Evolutionary conservation across 1,140 invertebrate genomes (phyloP).

Genomic region (Lucilia cuprina): DNA sequence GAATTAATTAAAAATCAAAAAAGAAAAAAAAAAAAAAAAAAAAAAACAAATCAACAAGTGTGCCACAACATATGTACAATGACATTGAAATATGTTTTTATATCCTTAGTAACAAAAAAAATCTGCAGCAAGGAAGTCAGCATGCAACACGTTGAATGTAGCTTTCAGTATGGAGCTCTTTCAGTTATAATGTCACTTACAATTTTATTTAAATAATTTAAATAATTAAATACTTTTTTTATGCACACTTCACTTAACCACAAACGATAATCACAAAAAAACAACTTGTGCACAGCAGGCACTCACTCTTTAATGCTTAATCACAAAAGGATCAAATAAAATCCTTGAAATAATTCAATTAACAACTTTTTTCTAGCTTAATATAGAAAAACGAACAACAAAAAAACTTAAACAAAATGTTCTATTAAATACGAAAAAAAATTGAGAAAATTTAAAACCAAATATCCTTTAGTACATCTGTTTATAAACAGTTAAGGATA

Average conservation of each 20-base stretch:
- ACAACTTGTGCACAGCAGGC: conserved; percentile 25
- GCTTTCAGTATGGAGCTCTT: background rate
- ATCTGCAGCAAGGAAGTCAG: background rate
- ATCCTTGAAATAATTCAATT: background rate
- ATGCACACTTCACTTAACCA: conserved; percentile 22
- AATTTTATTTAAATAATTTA: background rate
- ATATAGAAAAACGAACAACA: background rate
- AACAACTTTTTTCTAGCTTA: background rate
- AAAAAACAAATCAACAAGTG: conserved; percentile 24
- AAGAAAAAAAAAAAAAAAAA: background rate
- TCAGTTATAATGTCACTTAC: background rate
- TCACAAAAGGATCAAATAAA: background rate
- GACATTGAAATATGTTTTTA: conserved; percentile 1
- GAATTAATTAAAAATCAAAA: too few species aligned
- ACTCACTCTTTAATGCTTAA: background rate
- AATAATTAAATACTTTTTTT: background rate
- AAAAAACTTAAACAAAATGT: background rate
- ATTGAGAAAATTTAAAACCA: background rate
- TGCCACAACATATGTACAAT: conserved; percentile 18
- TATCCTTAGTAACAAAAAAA: background rate
- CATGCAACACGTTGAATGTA: background rate
- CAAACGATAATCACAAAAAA: background rate
- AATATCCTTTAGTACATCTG: background rate
- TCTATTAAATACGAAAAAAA: background rate
- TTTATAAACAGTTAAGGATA: conserved; percentile 1